A percentile compares a stretch with the other conserved stretches of the same genome.
Conservation (phyloP, 2,797 vertebrate genomes). For the Sebastolobus alascanus region DNA sequence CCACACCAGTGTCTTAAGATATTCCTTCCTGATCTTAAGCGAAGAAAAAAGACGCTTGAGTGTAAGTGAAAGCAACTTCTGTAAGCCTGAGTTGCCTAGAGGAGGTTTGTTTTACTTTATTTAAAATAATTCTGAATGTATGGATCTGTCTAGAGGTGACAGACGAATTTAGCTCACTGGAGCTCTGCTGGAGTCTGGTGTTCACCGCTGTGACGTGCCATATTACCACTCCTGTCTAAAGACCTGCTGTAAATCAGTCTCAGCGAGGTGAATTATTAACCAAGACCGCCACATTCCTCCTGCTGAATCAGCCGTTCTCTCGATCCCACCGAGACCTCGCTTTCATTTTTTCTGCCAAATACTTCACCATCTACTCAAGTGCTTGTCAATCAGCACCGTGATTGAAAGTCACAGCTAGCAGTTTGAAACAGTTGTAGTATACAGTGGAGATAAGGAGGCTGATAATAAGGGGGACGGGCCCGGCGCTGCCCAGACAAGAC, state of each 20-base stretch:
- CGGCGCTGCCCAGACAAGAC: slow-evolving; percentile 54
- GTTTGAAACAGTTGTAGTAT: neutral
- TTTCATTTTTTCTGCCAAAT: neutral
- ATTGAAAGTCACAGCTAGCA: neutral
- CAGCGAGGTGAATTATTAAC: slow-evolving; percentile 71
- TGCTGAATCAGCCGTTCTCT: slow-evolving; percentile 56
- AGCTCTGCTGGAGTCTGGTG: slow-evolving; percentile 25
- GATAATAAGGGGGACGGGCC: slow-evolving; percentile 3
- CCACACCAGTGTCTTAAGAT: slow-evolving; percentile 34
- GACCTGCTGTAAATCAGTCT: slow-evolving; percentile 63
- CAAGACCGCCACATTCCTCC: slow-evolving; percentile 29
- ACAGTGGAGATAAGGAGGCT: slow-evolving; percentile 49
- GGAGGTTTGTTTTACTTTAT: neutral
- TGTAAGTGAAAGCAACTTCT: neutral
- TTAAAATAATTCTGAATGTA: neutral
- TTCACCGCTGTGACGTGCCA: slow-evolving; percentile 24
- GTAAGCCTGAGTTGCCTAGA: neutral
- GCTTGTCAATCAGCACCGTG: slow-evolving; percentile 24
- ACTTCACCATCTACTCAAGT: slow-evolving; percentile 15
- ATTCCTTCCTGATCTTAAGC: slow-evolving; percentile 36
- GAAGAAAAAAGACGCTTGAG: neutral
- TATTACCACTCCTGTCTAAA: slow-evolving; percentile 42
- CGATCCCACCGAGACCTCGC: neutral
- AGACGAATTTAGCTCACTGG: neutral
- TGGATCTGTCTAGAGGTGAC: neutral